Evolutionary conservation across 92 coral and sea anemone species (phyloP).

Genomic region (Epizoanthus fatuus): DNA sequence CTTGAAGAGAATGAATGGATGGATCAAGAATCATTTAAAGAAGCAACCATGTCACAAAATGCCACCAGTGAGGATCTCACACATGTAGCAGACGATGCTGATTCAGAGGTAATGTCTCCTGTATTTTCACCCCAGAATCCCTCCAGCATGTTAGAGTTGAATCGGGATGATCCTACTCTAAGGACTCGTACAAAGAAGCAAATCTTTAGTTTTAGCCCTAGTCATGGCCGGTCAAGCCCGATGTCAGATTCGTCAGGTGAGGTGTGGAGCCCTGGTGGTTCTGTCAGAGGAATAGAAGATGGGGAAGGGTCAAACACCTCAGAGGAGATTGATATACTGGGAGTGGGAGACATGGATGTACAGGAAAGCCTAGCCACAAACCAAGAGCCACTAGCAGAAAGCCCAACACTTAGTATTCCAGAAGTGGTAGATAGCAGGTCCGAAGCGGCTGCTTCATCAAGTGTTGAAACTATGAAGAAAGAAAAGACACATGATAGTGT

Average conservation of each 20-base stretch:
- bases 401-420: background rate
- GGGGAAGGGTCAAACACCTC: background rate
- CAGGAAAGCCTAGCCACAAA: background rate
- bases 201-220: background rate
- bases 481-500: background rate
- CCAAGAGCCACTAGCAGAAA: background rate
- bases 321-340: background rate
- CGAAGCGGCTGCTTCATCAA: background rate
- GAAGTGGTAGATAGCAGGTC: background rate
- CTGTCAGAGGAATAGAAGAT: background rate
- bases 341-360: background rate
- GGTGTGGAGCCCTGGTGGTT: conserved; percentile 13
- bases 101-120: conserved; percentile 3
- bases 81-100: background rate
- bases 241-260: conserved; percentile 29
- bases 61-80: background rate
- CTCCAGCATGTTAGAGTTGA: background rate
- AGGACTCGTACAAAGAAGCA: background rate
- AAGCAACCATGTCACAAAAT: background rate
- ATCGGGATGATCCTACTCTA: background rate
- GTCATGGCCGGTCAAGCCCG: conserved; percentile 4
- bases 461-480: background rate
- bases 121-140: background rate
- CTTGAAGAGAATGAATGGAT: background rate
- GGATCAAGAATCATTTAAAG: background rate